Evolutionary conservation across 1,140 invertebrate genomes (phyloP), one percentile per base, ranked within the genome.

Genomic region (Sycobia sp.): DNA sequence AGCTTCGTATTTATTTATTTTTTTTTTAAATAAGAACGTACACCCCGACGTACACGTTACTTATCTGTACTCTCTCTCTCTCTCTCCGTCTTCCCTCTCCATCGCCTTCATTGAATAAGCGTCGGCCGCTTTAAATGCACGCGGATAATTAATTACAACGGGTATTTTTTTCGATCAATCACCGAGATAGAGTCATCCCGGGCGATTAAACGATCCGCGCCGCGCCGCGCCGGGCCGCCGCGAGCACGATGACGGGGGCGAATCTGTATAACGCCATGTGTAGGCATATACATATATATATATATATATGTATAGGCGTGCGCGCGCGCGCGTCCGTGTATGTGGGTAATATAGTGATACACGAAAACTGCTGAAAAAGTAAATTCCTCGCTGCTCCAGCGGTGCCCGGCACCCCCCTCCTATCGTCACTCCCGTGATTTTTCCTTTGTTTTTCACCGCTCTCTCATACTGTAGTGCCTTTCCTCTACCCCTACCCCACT

Each of bases 121-220:
- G 22, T 13, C 20, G 3, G n/a, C n/a, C 18, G 32, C 32, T 51
- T 51, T 51, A 51, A 49, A 56, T 62, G 43, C 43, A 32, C 55
- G n/a, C n/a, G 39, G 53, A 14, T 50, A 56, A 63, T 63, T 63
- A 63, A 63, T 63, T 57, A 51, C 46, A 14, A 10, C 20, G 38
- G 43, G 27, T n/a, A n/a, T n/a, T n/a, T n/a, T 51, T 62, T 63
- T 57, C 61, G 47, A 63, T 63, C 54, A 57, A 63, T 63, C 61
- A 63, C 16, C 43, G 23, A 43, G 61, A 63, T 63, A 57, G 46
- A 63, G 61, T 63, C 61, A 63, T 63, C 61, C 50, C 38, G 46
- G 61, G 10, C 61, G 61, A 63, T 63, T 63, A 63, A 63, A 57
- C 61, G 53, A 29, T 62, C 51, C 22, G 32, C 43, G 1, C n/a